Base-by-base conservation (phyloP, 2,888 invertebrate species). In the Leucozona laternaria region DNA sequence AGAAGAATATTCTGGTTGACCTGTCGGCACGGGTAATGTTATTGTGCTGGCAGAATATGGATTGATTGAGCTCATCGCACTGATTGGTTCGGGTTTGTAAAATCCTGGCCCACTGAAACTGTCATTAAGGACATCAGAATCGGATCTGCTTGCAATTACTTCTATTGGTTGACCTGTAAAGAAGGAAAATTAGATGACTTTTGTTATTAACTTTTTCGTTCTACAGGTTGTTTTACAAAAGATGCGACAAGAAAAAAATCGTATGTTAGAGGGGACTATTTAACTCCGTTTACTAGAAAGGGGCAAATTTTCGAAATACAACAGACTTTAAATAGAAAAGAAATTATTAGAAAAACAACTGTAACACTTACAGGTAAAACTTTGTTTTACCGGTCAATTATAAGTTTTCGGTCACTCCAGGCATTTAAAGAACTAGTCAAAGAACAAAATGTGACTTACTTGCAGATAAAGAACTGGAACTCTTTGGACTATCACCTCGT, bases 101-200 rank as follows among this genome's bases (percentile, higher is more conserved):
- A 93, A 94, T 45, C 93, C 93, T 22, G 89, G 89, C 2, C 93
- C 91, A 81, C 91, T 92, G 57, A 89, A 89, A 53, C 81, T 87
- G 8, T 91, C 90, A 75, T 94, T 94, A 17, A 90, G 90, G 28
- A 92, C 93, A 82, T 94, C 94, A 71, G 94, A 93, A 85, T 93
- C 90, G 48, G 93, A 93, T 43, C 95, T 94, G 73, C 93, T 93
- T 57, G 93, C 94, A 89, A 94, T 94, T n/a, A 94, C 94, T 90
- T 94, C 94, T 82, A 94, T 94, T 62, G 94, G 93, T 90, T 93
- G 94, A 76, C 93, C 93, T 93, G 91, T 71, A 64, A 89, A 75
- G 34, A 28, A 28, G 5, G 4, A 17, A 48, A 20, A 20, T 7
- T 2, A n/a, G 17, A 10, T 15, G 13, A 40, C 40, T 40, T 40